Evolutionary conservation across 2,888 invertebrate genomes (phyloP).

Genomic region (Chrysolina oricalcia): DNA sequence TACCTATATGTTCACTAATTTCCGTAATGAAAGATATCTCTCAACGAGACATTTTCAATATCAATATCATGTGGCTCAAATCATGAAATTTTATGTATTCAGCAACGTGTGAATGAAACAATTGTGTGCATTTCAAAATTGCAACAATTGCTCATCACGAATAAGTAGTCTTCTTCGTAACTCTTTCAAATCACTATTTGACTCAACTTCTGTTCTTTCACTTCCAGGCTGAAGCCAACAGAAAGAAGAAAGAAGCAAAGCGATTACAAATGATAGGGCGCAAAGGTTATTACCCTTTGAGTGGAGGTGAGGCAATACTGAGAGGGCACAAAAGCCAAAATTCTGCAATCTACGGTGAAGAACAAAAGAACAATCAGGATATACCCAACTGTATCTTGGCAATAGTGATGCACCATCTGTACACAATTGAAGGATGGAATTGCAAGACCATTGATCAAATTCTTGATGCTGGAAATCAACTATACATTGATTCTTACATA

Average conservation of each 20-base stretch:
- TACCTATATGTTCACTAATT: no score
- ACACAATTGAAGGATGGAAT: constrained; percentile 75
- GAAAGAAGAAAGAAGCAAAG: constrained; percentile 65
- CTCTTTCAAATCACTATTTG: no score
- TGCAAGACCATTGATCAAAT: constrained; percentile 74
- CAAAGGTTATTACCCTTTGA: constrained; percentile 59
- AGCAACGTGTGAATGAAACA: no score
- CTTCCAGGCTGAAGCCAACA: constrained; percentile 60
- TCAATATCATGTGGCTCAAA: no score
- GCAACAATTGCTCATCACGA: no score
- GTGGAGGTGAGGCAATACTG: constrained; percentile 71
- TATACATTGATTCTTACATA: constrained; percentile 77
- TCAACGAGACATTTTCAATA: no score
- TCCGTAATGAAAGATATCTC: no score
- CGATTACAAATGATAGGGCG: constrained; percentile 68
- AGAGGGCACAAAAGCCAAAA: constrained; percentile 69
- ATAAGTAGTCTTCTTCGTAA: no score
- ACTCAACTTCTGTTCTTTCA: background rate
- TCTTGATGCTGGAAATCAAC: constrained; percentile 75
- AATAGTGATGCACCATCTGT: constrained; percentile 73
- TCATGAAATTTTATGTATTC: no score
- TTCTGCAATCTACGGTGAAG: constrained; percentile 68
- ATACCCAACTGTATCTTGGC: constrained; percentile 74
- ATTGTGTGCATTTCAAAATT: no score
- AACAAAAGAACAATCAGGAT: constrained; percentile 72